phyloP scores from a whole-genome alignment of 2,888 invertebrate species.

The Rugalucina vietnamica region DNA sequence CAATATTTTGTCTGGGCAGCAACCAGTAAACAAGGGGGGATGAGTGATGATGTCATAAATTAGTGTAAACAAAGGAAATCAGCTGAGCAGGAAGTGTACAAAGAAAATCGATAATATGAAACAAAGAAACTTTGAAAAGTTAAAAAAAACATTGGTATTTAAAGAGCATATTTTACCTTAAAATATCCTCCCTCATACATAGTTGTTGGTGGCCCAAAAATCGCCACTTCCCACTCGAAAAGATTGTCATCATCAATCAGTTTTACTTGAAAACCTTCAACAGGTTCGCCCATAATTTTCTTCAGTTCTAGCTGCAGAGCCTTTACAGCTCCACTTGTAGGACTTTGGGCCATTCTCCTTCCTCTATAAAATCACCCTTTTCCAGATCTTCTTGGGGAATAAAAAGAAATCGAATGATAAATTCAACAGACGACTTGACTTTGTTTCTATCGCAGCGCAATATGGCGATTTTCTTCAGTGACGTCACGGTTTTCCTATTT shows the following conservation, averaged over 20 bases:
- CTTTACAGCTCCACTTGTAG: slow-evolving; percentile 87
- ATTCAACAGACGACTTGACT: slow-evolving; percentile 54
- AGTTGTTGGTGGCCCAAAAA: slow-evolving; percentile 99
- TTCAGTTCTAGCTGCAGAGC: slow-evolving; percentile 91
- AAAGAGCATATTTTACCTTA: slow-evolving; percentile 88
- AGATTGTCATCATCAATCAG: slow-evolving; percentile 97
- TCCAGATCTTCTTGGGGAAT: background rate
- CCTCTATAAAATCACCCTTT: background rate
- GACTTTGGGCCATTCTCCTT: slow-evolving; percentile 80
- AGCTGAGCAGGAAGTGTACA: slow-evolving; percentile 11
- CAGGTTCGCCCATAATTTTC: slow-evolving; percentile 97
- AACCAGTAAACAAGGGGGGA: background rate
- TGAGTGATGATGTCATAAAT: background rate
- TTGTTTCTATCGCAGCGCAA: slow-evolving; percentile 75
- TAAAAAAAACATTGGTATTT: background rate
- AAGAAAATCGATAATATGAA: background rate
- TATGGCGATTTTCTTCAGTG: slow-evolving; percentile 76
- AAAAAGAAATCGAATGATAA: slow-evolving; percentile 4
- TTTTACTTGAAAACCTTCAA: slow-evolving; percentile 98
- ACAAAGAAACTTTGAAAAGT: background rate
- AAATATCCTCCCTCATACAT: slow-evolving; percentile 99
- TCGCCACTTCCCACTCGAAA: slow-evolving; percentile 99
- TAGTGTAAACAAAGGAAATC: slow-evolving; percentile 5
- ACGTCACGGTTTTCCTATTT: slow-evolving; percentile 71
- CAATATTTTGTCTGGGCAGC: too few species aligned